Base-by-base conservation (phyloP, 1,140 invertebrate genomes). In the Drosophila truncata region DNA sequence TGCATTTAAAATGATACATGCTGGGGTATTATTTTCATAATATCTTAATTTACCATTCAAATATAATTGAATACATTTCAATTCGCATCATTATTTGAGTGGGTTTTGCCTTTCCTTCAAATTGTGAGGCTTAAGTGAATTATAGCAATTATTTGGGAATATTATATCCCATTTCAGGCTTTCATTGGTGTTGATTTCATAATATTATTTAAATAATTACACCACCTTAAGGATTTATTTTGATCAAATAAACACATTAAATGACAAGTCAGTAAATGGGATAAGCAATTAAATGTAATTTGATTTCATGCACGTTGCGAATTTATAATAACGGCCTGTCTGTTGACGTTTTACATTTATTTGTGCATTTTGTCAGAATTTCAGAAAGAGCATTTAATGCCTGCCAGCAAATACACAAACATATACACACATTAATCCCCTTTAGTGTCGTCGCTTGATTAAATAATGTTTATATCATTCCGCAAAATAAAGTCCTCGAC, bases 401-500 rank as follows among this genome's bases (percentile, higher is more conserved):
- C 13, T 7, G 13, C 23, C 1, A 27, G 23, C 44, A 7, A 29
- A 29, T 7, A 9, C 23, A 46, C 44, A 46, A 14, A 25, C 14
- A 46, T 7, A 47, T 14, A n/a, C 14, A n/a, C 14, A 67, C 37
- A 54, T 27, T 70, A 70, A 70, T 52, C 25, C 63, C 31, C n/a
- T n/a, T 44, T 54, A 29, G 29, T 52, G 33, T 39, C 13, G n/a
- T 23, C 29, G 27, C 37, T 33, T 47, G 62, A 54, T 70, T 70
- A 20, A 70, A 70, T 70, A 65, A 67, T 54, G 31, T 70, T 35
- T 29, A 66, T 39, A 29, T 54, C 35, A 29, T 14, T 63, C 27
- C 18, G 29, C 35, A 39, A 29, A 25, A 49, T 41, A 64, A 58
- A 57, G 59, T 42, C 37, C 6, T 23, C 46, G 8, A 25, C 37